Conservation (phyloP, 2,888 invertebrate species). For the Chydorus sphaericus region DNA sequence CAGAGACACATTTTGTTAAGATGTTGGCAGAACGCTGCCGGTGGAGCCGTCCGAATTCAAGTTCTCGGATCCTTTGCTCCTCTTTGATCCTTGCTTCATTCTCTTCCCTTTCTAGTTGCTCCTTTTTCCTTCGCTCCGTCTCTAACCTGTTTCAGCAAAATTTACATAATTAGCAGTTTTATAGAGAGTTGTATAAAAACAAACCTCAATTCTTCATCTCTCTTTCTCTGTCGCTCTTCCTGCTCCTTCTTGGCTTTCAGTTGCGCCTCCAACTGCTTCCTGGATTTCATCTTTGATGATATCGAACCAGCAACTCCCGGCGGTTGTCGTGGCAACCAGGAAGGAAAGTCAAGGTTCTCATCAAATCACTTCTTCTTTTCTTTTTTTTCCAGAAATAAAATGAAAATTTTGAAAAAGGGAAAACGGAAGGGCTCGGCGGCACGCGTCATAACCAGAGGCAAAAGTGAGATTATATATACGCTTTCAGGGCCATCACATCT, state of each 20-base stretch:
- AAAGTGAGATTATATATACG: too few relatives aligned
- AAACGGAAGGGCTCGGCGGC: too few relatives aligned
- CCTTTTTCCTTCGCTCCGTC: constrained; percentile 1
- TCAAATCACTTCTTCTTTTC: neutral
- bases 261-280: constrained; percentile 9
- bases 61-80: neutral
- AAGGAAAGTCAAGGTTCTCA: too few relatives aligned
- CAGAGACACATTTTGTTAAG: neutral
- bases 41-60: neutral
- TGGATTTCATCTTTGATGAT: constrained; percentile 8
- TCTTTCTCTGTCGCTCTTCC: constrained; percentile 10
- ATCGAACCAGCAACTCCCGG: neutral
- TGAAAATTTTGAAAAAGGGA: neutral
- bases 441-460: too few relatives aligned
- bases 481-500: too few relatives aligned
- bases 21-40: neutral
- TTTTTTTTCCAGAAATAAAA: neutral
- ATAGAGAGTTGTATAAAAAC: too few relatives aligned
- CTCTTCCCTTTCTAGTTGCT: neutral
- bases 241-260: constrained; percentile 10
- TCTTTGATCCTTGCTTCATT: neutral
- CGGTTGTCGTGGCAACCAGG: too few relatives aligned
- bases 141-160: constrained; percentile 1
- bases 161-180: neutral
- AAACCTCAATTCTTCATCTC: constrained; percentile 12